These are phyloP conservation scores for Parnassius apollo DNA, from an alignment of 2,888 invertebrate genomes.

Conservation along the genomic window DNA sequence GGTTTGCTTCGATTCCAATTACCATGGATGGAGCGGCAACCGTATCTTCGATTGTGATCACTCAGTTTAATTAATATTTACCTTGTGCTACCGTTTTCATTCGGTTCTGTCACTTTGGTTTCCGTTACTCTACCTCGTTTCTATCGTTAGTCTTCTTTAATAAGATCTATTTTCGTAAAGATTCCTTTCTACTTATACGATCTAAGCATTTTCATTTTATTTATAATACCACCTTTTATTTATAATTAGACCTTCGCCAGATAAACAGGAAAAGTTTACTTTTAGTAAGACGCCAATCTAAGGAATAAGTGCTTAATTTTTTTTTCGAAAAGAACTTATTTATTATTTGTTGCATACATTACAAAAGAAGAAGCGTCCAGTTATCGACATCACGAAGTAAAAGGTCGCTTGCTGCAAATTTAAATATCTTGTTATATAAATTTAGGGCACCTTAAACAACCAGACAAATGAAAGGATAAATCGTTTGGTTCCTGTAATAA, in stretches of 20 bases:
- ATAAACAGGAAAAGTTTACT: too few species aligned
- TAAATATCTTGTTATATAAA: slow-evolving; percentile 17
- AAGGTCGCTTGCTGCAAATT: slow-evolving; percentile 23
- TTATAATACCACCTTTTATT: too few species aligned
- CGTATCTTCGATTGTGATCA: slow-evolving; percentile 54
- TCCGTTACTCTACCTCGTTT: slow-evolving; percentile 60
- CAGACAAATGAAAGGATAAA: slow-evolving; percentile 17
- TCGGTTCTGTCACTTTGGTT: slow-evolving; percentile 48
- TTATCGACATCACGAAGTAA: slow-evolving; percentile 16
- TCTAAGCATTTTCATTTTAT: too few species aligned
- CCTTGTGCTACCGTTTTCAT: slow-evolving; percentile 64
- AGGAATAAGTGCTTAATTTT: too few species aligned
- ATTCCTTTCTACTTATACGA: too few species aligned
- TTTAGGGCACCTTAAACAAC: slow-evolving; percentile 24
- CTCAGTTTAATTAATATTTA: slow-evolving; percentile 71
- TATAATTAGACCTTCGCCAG: too few species aligned
- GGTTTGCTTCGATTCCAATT: slow-evolving; percentile 53
- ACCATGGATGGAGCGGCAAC: slow-evolving; percentile 44
- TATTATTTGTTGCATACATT: slow-evolving; percentile 16
- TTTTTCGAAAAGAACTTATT: too few species aligned
- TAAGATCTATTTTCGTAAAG: slow-evolving; percentile 25
- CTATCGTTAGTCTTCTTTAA: slow-evolving; percentile 41
- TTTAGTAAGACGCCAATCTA: too few species aligned
- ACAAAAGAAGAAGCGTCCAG: slow-evolving; percentile 17
- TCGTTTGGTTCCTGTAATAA: slow-evolving; percentile 6